Conservation (phyloP, 2,113 vertebrate genomes). For the Hyla sarda region DNA sequence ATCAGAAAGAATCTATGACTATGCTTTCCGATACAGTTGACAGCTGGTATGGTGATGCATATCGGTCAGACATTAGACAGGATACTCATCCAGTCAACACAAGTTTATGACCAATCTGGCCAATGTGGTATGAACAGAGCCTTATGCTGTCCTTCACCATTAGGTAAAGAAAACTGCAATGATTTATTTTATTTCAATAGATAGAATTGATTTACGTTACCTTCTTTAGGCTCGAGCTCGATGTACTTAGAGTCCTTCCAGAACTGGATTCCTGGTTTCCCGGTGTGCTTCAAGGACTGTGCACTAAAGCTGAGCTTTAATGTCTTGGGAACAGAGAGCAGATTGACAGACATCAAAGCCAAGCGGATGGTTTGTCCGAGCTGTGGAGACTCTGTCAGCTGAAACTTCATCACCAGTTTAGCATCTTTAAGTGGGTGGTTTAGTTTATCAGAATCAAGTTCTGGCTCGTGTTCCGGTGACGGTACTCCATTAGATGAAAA, state of each 20-base stretch:
- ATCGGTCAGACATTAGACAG: too few relatives aligned
- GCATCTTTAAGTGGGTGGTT: slow-evolving; percentile 34
- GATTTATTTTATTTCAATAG: background rate
- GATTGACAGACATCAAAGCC: slow-evolving; percentile 63
- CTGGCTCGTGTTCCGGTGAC: background rate
- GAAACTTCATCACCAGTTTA: slow-evolving; percentile 64
- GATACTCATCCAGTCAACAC: too few relatives aligned
- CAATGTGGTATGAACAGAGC: too few relatives aligned
- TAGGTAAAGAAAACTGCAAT: background rate
- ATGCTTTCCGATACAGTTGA: too few relatives aligned
- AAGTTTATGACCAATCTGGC: too few relatives aligned
- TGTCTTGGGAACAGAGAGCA: slow-evolving; percentile 61
- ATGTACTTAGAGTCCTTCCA: slow-evolving; percentile 68
- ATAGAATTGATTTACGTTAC: slow-evolving; percentile 54
- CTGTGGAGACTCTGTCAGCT: slow-evolving; percentile 62
- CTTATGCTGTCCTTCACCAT: too few relatives aligned
- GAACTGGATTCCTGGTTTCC: slow-evolving; percentile 64
- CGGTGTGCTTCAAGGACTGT: slow-evolving; percentile 67
- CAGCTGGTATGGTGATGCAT: too few relatives aligned
- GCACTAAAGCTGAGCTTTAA: slow-evolving; percentile 68
- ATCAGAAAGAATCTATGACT: too few relatives aligned
- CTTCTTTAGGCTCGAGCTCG: slow-evolving; percentile 65
- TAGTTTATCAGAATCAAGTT: too few relatives aligned
- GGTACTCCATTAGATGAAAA: background rate
- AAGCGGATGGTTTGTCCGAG: slow-evolving; percentile 69